Evolutionary conservation across 2,888 invertebrate species (phyloP).

Genomic region (Acronicta aceris): DNA sequence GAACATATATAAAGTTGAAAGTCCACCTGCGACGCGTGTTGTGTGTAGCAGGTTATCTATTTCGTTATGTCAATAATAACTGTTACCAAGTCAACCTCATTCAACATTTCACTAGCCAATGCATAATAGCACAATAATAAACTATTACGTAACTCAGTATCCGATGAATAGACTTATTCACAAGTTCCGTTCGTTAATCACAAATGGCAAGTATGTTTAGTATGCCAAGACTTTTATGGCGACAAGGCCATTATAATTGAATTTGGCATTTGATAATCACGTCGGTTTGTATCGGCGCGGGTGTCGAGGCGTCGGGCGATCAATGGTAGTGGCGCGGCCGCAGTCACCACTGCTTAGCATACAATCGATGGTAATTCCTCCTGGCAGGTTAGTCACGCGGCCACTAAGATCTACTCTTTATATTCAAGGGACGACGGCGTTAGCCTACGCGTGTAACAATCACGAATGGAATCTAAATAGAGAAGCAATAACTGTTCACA

Average conservation of each 20-base stretch:
- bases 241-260: conserved; percentile 55
- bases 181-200: conserved; percentile 51
- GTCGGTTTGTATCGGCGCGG: conserved; percentile 27
- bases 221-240: conserved; percentile 49
- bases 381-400: conserved; percentile 83
- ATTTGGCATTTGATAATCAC: conserved; percentile 59
- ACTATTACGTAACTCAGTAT: conserved; percentile 46
- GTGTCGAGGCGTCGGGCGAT: conserved; percentile 38
- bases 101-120: conserved; percentile 35
- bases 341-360: conserved; percentile 77
- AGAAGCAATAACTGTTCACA: conserved; percentile 83
- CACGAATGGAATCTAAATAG: conserved; percentile 79
- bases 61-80: conserved; percentile 35
- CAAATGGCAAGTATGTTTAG: conserved; percentile 48
- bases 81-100: conserved; percentile 49
- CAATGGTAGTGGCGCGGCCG: conserved; percentile 48
- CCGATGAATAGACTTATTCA: conserved; percentile 43
- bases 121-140: conserved; percentile 48
- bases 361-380: conserved; percentile 85
- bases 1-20: conserved; percentile 39
- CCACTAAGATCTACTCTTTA: conserved; percentile 75
- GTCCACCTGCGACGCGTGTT: conserved; percentile 46
- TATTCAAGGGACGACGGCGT: conserved; percentile 74
- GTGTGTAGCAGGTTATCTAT: conserved; percentile 32
- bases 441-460: conserved; percentile 79